These are phyloP conservation scores for Euzetes globulus DNA, from an alignment of 2,888 invertebrate genomes.

Conservation along the genomic window DNA sequence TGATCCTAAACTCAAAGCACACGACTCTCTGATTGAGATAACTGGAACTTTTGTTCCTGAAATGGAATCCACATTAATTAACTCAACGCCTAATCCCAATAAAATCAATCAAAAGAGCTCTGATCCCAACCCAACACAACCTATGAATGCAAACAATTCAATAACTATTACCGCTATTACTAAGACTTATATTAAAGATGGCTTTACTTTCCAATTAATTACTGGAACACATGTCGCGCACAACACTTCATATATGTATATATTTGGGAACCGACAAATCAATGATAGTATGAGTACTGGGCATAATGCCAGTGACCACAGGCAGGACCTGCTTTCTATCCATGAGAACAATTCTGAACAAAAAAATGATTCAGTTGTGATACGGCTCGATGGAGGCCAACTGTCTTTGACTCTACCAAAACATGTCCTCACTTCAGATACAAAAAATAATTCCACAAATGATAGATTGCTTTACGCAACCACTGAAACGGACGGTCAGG, in stretches of 20 bases:
- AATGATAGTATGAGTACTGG: conserved; percentile 5
- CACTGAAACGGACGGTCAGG: conserved; percentile 23
- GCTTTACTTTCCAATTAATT: conserved; percentile 45
- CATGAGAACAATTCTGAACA: background rate
- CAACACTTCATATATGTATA: conserved; percentile 45
- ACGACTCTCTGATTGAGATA: conserved; percentile 29
- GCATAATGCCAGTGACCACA: too few relatives aligned
- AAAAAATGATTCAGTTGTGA: background rate
- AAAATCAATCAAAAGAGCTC: background rate
- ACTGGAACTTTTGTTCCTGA: conserved; percentile 35
- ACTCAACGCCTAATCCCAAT: background rate
- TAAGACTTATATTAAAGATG: conserved; percentile 44
- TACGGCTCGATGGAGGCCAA: conserved; percentile 1
- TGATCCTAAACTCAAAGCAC: background rate
- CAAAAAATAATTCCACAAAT: background rate
- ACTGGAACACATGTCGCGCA: conserved; percentile 46
- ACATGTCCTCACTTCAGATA: background rate
- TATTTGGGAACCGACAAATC: conserved; percentile 44
- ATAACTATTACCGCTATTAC: conserved; percentile 45
- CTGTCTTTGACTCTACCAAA: background rate
- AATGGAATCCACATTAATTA: conserved; percentile 18
- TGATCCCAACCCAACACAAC: background rate
- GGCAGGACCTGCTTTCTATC: background rate
- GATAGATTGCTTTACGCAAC: conserved; percentile 23
- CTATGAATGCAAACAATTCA: background rate